Evolutionary conservation across 2,797 vertebrate genomes (phyloP).

Genomic region (Xenopus petersii): DNA sequence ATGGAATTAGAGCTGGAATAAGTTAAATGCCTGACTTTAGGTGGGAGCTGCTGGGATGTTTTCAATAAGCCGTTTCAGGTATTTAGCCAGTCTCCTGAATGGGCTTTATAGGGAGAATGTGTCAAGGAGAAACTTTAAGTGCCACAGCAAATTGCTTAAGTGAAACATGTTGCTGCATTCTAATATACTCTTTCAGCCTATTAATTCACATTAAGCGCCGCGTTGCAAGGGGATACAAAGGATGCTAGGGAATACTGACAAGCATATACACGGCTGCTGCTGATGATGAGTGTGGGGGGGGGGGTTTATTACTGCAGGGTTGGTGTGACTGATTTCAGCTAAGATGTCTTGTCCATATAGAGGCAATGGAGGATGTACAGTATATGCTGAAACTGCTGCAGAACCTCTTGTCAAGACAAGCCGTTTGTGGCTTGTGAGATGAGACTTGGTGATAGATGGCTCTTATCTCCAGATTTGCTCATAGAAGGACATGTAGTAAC

Average conservation of each 20-base stretch:
- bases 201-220: background rate
- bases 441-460: background rate
- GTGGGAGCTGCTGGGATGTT: slow-evolving; percentile 38
- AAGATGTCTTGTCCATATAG: background rate
- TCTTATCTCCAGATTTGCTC: background rate
- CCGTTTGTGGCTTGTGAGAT: background rate
- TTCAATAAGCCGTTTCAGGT: slow-evolving; percentile 40
- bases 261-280: no score
- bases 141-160: background rate
- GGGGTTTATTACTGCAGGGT: background rate
- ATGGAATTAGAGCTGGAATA: slow-evolving; percentile 42
- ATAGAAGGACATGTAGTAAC: no score
- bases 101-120: slow-evolving; percentile 30
- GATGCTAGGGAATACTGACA: background rate
- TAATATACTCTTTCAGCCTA: background rate
- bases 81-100: slow-evolving; percentile 34
- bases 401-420: background rate
- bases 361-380: no score
- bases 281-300: no score
- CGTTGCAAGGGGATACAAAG: background rate
- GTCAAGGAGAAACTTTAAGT: slow-evolving; percentile 15
- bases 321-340: background rate
- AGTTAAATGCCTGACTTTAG: background rate
- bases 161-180: background rate
- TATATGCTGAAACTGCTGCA: slow-evolving; percentile 4